Base-by-base conservation (phyloP, 1,140 invertebrate genomes). In the Drosophila quadrilineata region DNA sequence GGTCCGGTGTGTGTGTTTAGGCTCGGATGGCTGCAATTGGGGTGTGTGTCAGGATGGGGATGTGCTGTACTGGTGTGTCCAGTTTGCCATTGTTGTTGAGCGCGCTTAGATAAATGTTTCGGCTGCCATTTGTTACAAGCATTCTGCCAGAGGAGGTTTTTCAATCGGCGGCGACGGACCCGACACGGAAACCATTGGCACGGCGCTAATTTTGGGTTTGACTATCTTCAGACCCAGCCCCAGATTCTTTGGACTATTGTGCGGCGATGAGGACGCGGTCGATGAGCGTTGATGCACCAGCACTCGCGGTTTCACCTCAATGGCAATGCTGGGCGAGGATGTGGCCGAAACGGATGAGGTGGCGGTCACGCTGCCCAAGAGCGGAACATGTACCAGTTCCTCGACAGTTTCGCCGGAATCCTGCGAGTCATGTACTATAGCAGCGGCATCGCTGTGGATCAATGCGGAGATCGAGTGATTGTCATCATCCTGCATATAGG, bases 161-260 rank as follows among this genome's bases (percentile, higher is more conserved):
- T 94, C 93, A 63, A 94, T 93, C 0, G 94, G 94, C 21, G 94
- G 94, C n/a, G 94, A 95, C 0, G 94, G 94, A 46, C 94, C 94
- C 9, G 94, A 95, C 5, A 95, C 91, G 22, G 94, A 95, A 2
- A 95, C 91, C 54, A 94, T 94, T 29, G 94, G 94, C 70, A 95
- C 89, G 19, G 94, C 94, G 57, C 94, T 94, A 58, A 92, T 91
- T 45, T 92, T 92, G 5, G 92, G 91, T 36, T 93, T 92, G 21
- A 57, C 80, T 65, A 71, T 93, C 52, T 88, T 89, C 0, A 89
- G 43, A 2, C 73, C 73, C 3, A 89, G 57, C 3, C 62, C 54
- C 54, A 85, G 31, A 35, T 75, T 70, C 46, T 88, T 89, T n/a
- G 87, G 85, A 43, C 88, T 89, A 22, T 75, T 75, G 56, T 89